phyloP scores from a whole-genome alignment of 2,797 vertebrate species.

The Knipowitschia caucasica region DNA sequence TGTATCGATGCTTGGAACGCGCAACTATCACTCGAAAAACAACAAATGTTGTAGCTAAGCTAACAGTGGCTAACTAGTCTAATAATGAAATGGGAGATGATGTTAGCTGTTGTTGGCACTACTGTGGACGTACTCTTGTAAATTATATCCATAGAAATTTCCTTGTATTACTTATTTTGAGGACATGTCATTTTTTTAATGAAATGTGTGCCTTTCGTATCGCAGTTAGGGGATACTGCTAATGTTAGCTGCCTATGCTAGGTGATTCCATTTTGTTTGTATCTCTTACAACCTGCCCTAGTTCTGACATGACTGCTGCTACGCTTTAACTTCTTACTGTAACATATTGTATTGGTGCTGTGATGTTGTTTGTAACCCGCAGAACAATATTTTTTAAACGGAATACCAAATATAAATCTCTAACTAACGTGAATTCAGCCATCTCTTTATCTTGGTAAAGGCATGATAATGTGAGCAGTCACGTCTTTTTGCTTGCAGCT shows the following conservation, averaged over 20 bases:
- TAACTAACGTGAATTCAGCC: too few relatives aligned
- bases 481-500: slow-evolving; percentile 20
- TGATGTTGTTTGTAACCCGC: background rate
- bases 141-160: background rate
- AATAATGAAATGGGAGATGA: slow-evolving; percentile 26
- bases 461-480: background rate
- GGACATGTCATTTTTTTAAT: too few relatives aligned
- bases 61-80: slow-evolving; percentile 27
- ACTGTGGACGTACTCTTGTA: slow-evolving; percentile 10
- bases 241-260: slow-evolving; percentile 24
- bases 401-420: too few relatives aligned
- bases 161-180: background rate
- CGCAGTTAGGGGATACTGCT: slow-evolving; percentile 22
- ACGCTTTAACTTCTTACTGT: background rate
- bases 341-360: too few relatives aligned
- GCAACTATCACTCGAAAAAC: too few relatives aligned
- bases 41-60: slow-evolving; percentile 22
- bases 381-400: background rate
- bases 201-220: background rate
- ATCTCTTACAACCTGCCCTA: slow-evolving; percentile 20
- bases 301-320: background rate
- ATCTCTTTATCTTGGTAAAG: too few relatives aligned
- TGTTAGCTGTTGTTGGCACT: slow-evolving; percentile 6
- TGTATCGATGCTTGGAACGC: background rate
- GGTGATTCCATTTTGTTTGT: slow-evolving; percentile 79